Evolutionary conservation across 2,888 invertebrate genomes (phyloP).

Genomic region (Caradrina clavipalpis): DNA sequence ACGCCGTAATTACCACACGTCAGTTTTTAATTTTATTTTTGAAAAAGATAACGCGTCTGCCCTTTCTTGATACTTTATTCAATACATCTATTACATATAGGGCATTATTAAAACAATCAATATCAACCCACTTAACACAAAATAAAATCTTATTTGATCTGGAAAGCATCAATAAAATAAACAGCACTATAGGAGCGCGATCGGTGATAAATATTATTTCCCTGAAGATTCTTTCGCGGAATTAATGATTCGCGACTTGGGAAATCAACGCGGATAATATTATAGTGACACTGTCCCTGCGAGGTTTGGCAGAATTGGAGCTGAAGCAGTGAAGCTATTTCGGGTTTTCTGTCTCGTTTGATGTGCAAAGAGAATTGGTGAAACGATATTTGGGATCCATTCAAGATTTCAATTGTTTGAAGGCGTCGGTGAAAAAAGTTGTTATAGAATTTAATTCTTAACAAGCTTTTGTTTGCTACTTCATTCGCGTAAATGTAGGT

Average conservation of each 20-base stretch:
- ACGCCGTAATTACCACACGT: too few species aligned
- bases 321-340: background rate
- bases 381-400: background rate
- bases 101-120: background rate
- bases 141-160: conserved; percentile 26
- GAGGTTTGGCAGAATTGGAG: conserved; percentile 13
- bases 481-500: too few species aligned
- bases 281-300: conserved; percentile 59
- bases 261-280: conserved; percentile 71
- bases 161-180: conserved; percentile 23
- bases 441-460: too few species aligned
- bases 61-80: too few species aligned
- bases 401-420: background rate
- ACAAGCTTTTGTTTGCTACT: too few species aligned
- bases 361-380: background rate
- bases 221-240: conserved; percentile 63
- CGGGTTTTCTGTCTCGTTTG: background rate
- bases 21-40: too few species aligned
- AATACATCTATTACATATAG: too few species aligned
- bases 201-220: conserved; percentile 71
- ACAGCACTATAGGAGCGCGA: conserved; percentile 33
- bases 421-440: too few species aligned
- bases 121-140: background rate
- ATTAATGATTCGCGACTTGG: conserved; percentile 74
- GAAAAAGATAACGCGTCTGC: too few species aligned